Evolutionary conservation across 1,140 invertebrate species (phyloP), one percentile per base, ranked within the genome.

Genomic region (Ceratitis capitata): DNA sequence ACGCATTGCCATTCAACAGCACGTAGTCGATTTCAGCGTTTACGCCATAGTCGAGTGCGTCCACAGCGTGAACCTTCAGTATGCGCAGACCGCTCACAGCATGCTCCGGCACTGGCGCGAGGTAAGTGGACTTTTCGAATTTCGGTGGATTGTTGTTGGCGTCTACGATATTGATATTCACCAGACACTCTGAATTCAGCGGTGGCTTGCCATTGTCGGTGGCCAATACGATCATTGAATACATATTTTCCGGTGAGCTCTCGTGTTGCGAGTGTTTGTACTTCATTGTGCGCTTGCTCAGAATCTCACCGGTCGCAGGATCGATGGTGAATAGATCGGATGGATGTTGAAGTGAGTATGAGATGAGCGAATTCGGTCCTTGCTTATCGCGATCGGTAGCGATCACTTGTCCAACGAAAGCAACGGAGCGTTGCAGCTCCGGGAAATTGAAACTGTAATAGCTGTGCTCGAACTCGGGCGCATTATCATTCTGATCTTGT

Each of bases 401-500:
- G 23, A 95, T 94, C 0, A 99, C 97, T 93, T 97, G 96, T 5
- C 98, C 97, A 26, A 98, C 96, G 92, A 96, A 95, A 0, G 96
- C 95, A 49, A 96, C 94, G 69, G 94, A 94, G 82, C 94, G 93
- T 90, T 97, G 96, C 9, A 97, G 92, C 91, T 98, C 97, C 0
- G 97, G 96, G 86, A 99, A 96, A 90, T 98, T 97, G 89, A 98
- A 98, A 88, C 95, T 96, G 89, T 98, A 98, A 86, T 94, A 96
- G 0, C 95, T 95, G 88, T 97, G 94, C 87, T 97, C 96, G 89
- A 98, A 99, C 92, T 97, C 96, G 0, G 98, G 98, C 0, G 97
- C 95, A 91, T 98, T 98, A 90, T 99, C 98, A 92, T 99, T 99
- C 87, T 98, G 96, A 93, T 99, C 98, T 92, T 98, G 97, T 84